These are phyloP conservation scores for Creontiades dilutus DNA, from an alignment of 2,888 invertebrate species.

Conservation along the genomic window DNA sequence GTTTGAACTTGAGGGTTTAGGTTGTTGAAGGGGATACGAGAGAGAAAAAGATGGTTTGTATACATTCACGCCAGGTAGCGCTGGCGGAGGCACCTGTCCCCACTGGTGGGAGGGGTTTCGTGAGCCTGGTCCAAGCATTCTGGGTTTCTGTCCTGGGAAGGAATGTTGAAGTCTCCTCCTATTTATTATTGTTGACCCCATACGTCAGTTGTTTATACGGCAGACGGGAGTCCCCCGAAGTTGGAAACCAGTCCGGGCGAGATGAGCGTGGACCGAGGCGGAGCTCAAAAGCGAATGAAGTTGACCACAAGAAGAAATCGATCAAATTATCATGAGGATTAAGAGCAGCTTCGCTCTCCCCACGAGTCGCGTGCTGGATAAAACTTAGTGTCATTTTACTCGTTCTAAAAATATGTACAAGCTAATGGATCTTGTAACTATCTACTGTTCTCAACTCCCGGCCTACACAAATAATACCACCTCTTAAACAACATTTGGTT, in stretches of 20 bases:
- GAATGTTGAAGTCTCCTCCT: constrained; percentile 41
- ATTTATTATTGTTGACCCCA: constrained; percentile 40
- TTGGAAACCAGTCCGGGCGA: neutral
- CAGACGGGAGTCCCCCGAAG: neutral
- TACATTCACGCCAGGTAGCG: constrained; percentile 71
- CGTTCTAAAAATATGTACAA: too few species aligned
- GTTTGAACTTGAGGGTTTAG: constrained; percentile 65
- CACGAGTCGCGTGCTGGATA: too few species aligned
- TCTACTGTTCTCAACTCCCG: too few species aligned
- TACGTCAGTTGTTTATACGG: constrained; percentile 20
- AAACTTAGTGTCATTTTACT: too few species aligned
- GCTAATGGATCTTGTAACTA: too few species aligned
- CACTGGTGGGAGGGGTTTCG: constrained; percentile 16
- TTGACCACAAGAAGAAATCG: too few species aligned
- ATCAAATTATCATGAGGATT: too few species aligned
- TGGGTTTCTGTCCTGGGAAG: constrained; percentile 41
- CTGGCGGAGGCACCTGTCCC: constrained; percentile 59
- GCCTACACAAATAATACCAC: too few species aligned
- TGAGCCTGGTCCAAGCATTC: constrained; percentile 20
- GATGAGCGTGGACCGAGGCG: too few species aligned
- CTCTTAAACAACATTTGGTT: too few species aligned
- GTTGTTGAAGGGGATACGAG: constrained; percentile 16
- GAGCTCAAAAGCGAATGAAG: too few species aligned
- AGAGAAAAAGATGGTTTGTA: constrained; percentile 54
- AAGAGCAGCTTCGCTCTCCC: too few species aligned